phyloP scores from a whole-genome alignment of 2,888 invertebrate species.

The Idaea biselata region DNA sequence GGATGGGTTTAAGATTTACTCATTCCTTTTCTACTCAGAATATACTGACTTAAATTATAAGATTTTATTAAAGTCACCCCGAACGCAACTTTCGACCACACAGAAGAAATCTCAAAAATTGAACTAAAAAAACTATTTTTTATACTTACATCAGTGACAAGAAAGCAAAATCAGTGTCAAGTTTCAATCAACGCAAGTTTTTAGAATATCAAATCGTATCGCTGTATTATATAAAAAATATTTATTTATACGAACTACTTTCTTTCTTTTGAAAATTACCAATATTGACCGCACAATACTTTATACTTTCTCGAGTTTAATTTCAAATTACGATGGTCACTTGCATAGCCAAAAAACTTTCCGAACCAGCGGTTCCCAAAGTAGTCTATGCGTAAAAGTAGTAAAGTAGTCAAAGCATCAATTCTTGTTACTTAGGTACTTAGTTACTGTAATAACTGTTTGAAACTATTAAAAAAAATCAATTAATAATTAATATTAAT shows the following conservation, averaged over 20 bases:
- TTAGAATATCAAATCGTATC: neutral
- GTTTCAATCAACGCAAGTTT: neutral
- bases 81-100: neutral
- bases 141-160: neutral
- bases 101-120: neutral
- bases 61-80: neutral
- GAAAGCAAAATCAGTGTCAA: neutral
- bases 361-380: too few species aligned
- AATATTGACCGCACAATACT: neutral
- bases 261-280: conserved; percentile 1
- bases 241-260: conserved; percentile 1
- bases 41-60: too few species aligned
- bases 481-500: too few species aligned
- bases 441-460: too few species aligned
- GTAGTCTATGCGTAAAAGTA: too few species aligned
- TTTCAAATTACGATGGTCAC: neutral
- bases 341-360: neutral
- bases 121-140: neutral
- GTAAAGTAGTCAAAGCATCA: too few species aligned
- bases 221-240: neutral
- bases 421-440: too few species aligned
- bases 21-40: too few species aligned
- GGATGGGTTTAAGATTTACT: too few species aligned
- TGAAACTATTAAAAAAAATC: too few species aligned
- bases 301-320: neutral